phyloP scores from a whole-genome alignment of 1,140 invertebrate species.

The Spodoptera frugiperda region DNA sequence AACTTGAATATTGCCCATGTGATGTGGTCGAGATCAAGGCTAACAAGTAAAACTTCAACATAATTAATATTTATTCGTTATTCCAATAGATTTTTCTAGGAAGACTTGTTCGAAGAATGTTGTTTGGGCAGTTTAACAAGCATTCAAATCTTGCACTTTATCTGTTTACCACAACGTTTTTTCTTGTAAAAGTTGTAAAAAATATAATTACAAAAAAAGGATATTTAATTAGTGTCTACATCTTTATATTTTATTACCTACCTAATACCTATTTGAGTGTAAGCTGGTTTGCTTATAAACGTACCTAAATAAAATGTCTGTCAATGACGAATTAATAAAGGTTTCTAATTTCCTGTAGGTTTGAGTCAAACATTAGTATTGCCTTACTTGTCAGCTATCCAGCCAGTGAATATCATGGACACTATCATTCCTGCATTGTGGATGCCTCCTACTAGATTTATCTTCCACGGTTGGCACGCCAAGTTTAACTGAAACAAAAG shows the following conservation, averaged over 20 bases:
- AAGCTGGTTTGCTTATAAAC: too few species aligned
- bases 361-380: background rate
- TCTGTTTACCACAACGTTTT: too few species aligned
- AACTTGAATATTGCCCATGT: too few species aligned
- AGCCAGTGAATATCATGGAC: conserved; percentile 72
- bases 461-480: conserved; percentile 73
- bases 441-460: conserved; percentile 68
- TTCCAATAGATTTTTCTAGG: background rate
- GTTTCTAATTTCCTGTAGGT: background rate
- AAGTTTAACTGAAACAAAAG: conserved; percentile 68
- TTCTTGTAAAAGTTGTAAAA: too few species aligned
- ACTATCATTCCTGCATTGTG: conserved; percentile 79
- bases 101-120: background rate
- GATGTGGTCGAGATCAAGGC: background rate
- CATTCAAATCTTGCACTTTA: too few species aligned
- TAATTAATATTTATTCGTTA: background rate
- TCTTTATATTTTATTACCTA: too few species aligned
- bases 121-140: background rate
- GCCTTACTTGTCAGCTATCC: conserved; percentile 69
- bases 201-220: too few species aligned
- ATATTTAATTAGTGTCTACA: too few species aligned
- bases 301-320: too few species aligned
- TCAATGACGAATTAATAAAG: too few species aligned
- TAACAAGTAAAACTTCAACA: background rate
- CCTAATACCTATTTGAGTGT: too few species aligned